phyloP scores from a whole-genome alignment of 2,797 vertebrate genomes.

The Poecile montanus region DNA sequence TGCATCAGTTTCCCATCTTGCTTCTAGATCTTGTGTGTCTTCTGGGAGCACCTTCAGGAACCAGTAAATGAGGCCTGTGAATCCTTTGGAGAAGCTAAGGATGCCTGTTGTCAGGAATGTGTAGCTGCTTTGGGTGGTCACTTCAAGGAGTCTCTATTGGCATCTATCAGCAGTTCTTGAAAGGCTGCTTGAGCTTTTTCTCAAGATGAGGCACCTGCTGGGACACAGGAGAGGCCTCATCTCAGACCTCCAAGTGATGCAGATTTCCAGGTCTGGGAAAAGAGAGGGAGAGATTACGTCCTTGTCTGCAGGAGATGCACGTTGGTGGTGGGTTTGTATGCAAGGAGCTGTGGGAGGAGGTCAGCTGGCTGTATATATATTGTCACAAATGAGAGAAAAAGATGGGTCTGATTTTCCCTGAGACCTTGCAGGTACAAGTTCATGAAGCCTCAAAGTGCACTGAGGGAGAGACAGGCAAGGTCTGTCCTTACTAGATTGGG shows the following conservation, averaged over 20 bases:
- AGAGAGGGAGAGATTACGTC: background rate
- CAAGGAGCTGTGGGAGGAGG: background rate
- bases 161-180: background rate
- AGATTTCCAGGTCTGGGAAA: background rate
- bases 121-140: background rate
- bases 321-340: background rate
- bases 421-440: background rate
- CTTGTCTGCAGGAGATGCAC: background rate
- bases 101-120: background rate
- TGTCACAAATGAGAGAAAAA: background rate
- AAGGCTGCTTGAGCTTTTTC: background rate
- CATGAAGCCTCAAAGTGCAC: background rate
- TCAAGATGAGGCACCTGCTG: background rate
- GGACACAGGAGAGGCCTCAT: background rate
- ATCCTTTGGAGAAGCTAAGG: background rate
- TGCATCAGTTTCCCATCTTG: background rate
- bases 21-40: background rate
- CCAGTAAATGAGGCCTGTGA: background rate
- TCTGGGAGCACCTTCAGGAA: background rate
- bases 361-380: background rate
- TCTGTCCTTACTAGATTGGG: background rate
- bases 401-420: background rate
- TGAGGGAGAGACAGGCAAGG: background rate
- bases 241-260: background rate
- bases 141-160: background rate